Evolutionary conservation across 2,797 vertebrate species (phyloP).

Genomic region (Chrysocyon brachyurus): DNA sequence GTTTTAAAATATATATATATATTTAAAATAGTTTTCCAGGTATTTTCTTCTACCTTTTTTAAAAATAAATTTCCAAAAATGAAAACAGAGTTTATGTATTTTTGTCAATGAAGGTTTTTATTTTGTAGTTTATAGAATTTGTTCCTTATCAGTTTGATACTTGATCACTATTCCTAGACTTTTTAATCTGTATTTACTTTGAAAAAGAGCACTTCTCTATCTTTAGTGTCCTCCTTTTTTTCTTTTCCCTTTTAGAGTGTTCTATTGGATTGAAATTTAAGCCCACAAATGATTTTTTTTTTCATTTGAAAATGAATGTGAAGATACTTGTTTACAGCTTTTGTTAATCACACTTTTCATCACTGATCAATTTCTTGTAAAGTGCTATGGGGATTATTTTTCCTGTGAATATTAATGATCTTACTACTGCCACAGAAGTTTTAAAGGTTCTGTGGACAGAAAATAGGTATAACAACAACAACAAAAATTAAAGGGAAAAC

Average conservation of each 20-base stretch:
- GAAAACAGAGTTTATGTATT: slow-evolving; percentile 84
- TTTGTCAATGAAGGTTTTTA: slow-evolving; percentile 84
- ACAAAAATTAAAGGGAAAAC: slow-evolving; percentile 85
- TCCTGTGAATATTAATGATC: slow-evolving; percentile 92
- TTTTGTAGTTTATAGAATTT: slow-evolving; percentile 85
- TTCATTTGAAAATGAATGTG: slow-evolving; percentile 77
- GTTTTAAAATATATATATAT: slow-evolving; percentile 72
- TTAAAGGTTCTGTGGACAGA: slow-evolving; percentile 94
- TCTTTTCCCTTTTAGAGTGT: slow-evolving; percentile 57
- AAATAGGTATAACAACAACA: slow-evolving; percentile 91
- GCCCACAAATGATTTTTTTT: slow-evolving; percentile 67
- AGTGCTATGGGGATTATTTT: slow-evolving; percentile 90
- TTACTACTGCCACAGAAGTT: slow-evolving; percentile 92
- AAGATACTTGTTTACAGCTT: slow-evolving; percentile 47
- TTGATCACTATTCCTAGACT: slow-evolving; percentile 85
- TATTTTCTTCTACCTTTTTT: slow-evolving; percentile 83
- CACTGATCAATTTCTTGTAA: slow-evolving; percentile 91
- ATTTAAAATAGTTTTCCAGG: slow-evolving; percentile 82
- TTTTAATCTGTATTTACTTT: slow-evolving; percentile 81
- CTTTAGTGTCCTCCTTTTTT: slow-evolving; percentile 85
- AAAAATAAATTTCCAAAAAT: slow-evolving; percentile 85
- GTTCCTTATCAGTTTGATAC: slow-evolving; percentile 88
- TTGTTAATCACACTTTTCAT: slow-evolving; percentile 90
- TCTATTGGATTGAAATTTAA: slow-evolving; percentile 42
- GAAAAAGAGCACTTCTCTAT: slow-evolving; percentile 82